Conservation (phyloP, 2,113 vertebrate genomes). For the Setophaga petechia region DNA sequence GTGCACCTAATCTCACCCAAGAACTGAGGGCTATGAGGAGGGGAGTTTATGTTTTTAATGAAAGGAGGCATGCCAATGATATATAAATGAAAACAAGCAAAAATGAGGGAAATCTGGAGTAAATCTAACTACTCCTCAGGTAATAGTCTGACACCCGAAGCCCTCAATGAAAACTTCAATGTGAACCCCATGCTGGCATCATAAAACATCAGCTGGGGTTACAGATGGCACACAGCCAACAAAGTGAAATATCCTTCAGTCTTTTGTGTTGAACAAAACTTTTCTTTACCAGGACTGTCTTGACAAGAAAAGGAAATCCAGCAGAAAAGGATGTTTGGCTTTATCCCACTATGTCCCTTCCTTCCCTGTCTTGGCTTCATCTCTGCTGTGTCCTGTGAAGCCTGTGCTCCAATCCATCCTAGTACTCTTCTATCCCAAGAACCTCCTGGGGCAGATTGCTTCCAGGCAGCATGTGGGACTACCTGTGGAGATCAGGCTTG, state of each 20-base stretch:
- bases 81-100: not conserved
- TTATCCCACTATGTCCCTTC: not conserved
- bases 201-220: not conserved
- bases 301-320: not conserved
- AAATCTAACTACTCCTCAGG: not conserved
- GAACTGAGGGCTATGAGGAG: not conserved
- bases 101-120: not conserved
- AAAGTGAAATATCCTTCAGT: not conserved
- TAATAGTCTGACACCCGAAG: not conserved
- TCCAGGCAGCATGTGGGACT: not conserved
- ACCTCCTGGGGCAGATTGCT: not conserved
- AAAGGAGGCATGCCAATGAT: not conserved
- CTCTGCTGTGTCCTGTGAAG: not conserved
- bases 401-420: not conserved
- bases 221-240: not conserved
- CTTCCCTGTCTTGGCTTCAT: not conserved
- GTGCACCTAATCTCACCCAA: not conserved
- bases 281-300: not conserved
- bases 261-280: not conserved
- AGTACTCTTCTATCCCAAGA: not conserved
- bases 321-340: not conserved
- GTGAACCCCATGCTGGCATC: not conserved
- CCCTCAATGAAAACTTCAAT: fast-evolving
- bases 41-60: not conserved
- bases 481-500: not conserved